Evolutionary conservation across 2,113 vertebrate genomes (phyloP).

Genomic region (Oenanthe melanoleuca): DNA sequence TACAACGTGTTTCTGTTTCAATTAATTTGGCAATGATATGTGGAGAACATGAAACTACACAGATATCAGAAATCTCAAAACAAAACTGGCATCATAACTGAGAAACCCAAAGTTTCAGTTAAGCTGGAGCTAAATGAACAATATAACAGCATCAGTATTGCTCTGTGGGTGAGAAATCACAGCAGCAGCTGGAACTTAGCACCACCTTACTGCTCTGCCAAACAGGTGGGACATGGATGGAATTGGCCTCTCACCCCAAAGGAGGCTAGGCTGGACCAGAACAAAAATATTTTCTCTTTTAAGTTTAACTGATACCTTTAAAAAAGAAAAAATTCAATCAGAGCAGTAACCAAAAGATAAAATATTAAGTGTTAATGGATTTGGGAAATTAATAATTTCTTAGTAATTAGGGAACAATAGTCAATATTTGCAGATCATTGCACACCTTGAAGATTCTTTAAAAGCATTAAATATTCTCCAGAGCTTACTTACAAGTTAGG

Average conservation of each 20-base stretch:
- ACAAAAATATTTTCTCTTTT: neutral
- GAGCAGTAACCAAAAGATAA: neutral
- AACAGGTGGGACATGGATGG: neutral
- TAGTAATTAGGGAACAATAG: neutral
- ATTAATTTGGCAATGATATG: neutral
- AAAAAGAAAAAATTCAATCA: neutral
- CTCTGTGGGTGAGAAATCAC: neutral
- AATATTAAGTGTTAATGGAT: neutral
- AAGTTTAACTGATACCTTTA: neutral
- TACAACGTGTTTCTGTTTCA: neutral
- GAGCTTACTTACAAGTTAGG: neutral
- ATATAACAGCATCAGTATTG: neutral
- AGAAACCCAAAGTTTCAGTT: neutral
- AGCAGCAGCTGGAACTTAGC: neutral
- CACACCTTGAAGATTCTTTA: neutral
- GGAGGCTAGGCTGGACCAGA: neutral
- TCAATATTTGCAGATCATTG: neutral
- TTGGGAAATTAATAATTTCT: neutral
- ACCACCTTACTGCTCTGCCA: neutral
- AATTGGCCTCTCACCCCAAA: neutral
- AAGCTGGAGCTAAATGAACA: neutral
- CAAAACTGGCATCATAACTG: neutral
- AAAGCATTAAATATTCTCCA: neutral
- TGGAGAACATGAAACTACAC: neutral
- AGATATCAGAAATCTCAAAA: neutral